These are phyloP conservation scores for Hippocampus comes DNA, from an alignment of 2,113 vertebrate species.

Conservation along the genomic window DNA sequence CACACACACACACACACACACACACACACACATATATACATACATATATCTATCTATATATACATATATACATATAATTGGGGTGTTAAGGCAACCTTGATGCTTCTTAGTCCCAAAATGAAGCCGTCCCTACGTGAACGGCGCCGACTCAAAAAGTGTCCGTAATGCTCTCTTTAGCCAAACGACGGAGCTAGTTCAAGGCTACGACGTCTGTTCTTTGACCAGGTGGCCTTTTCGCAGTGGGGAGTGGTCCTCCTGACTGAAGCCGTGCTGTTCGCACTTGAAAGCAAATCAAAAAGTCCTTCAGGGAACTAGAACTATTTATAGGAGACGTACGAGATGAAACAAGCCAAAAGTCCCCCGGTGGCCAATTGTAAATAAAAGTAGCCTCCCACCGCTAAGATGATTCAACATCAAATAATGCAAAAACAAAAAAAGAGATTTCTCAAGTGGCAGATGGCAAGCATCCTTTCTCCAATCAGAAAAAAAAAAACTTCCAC, in stretches of 20 bases:
- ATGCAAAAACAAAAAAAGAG: constrained; percentile 28
- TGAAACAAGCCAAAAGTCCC: constrained; percentile 44
- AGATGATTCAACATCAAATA: constrained; percentile 56
- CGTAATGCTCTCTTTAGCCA: neutral
- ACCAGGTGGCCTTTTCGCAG: neutral
- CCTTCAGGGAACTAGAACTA: constrained; percentile 38
- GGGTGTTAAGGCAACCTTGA: neutral
- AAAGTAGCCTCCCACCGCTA: constrained; percentile 47
- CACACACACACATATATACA: no score
- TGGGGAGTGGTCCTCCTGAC: neutral
- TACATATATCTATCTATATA: no score
- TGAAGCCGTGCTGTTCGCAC: neutral
- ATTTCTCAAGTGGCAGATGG: constrained; percentile 63
- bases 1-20: no score
- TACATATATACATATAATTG: neutral
- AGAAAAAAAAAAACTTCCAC: constrained; percentile 59
- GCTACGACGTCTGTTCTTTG: neutral
- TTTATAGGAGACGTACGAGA: constrained; percentile 57
- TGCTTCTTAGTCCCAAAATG: neutral
- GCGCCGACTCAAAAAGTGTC: neutral
- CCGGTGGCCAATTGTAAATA: constrained; percentile 62
- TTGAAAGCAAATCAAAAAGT: constrained; percentile 42
- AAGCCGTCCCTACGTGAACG: neutral
- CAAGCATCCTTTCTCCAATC: constrained; percentile 50
- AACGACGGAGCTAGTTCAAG: constrained; percentile 12